Conservation (phyloP, 2,113 vertebrate species). For the Isurus oxyrinchus region DNA sequence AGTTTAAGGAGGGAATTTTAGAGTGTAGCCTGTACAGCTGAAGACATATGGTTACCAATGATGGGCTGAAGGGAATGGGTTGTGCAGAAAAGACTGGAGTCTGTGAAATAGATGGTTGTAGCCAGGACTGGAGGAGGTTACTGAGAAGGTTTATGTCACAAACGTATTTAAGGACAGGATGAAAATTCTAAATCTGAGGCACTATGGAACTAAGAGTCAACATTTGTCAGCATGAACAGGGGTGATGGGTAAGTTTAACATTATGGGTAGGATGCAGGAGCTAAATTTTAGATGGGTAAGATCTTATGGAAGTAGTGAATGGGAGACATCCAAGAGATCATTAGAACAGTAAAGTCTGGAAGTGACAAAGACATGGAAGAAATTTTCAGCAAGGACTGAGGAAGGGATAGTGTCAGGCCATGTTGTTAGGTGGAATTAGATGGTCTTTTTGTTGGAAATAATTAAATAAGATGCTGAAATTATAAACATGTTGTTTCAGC, state of each 20-base stretch:
- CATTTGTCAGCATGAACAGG: neutral
- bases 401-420: too few species aligned
- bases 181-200: neutral
- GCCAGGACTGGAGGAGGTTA: too few species aligned
- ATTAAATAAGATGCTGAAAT: too few species aligned
- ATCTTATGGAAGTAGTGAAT: neutral
- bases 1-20: neutral
- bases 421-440: too few species aligned
- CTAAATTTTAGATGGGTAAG: neutral
- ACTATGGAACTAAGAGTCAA: neutral
- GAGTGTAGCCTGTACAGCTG: neutral
- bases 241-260: neutral
- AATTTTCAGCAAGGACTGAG: neutral
- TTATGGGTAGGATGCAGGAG: neutral
- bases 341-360: neutral
- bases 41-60: neutral
- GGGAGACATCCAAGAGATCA: neutral
- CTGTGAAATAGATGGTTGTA: neutral
- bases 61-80: neutral
- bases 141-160: too few species aligned
- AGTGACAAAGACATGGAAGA: neutral
- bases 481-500: too few species aligned
- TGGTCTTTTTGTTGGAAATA: too few species aligned
- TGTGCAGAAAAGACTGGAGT: neutral
- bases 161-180: neutral